Evolutionary conservation across 2,113 vertebrate genomes (phyloP).

Genomic region (Halcyon malimbica): DNA sequence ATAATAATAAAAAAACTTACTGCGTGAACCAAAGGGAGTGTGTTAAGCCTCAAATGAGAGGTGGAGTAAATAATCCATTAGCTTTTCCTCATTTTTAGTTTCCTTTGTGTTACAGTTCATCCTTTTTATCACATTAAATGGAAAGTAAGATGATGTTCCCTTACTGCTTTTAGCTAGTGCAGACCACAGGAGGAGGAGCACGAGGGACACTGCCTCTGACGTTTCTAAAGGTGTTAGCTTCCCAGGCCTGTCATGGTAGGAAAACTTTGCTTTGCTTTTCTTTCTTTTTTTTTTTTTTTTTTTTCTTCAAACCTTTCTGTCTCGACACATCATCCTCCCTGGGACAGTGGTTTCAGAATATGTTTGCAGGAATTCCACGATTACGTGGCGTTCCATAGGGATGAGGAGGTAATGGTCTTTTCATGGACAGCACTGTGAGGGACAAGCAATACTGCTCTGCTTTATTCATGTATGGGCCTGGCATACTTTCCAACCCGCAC

Average conservation of each 20-base stretch:
- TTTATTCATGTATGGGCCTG: not conserved
- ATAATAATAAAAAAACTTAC: not conserved
- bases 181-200: slow-evolving; percentile 83
- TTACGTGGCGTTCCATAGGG: not conserved
- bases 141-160: slow-evolving; percentile 23
- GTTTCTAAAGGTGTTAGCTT: slow-evolving; percentile 91
- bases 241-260: slow-evolving; percentile 95
- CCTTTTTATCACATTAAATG: not conserved
- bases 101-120: not conserved
- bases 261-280: not conserved
- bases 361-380: not conserved
- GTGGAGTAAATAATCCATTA: not conserved
- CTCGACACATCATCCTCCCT: not conserved
- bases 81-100: not conserved
- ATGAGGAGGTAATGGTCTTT: not conserved
- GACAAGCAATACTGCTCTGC: not conserved
- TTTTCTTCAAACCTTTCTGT: not conserved
- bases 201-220: slow-evolving; percentile 86
- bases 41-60: not conserved
- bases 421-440: not conserved
- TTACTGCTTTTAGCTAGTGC: slow-evolving; percentile 79
- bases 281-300: not conserved
- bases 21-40: not conserved
- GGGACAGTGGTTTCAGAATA: not conserved
- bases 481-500: not conserved